Evolutionary conservation across 2,797 vertebrate genomes (phyloP).

Genomic region (Anniella stebbinsi): DNA sequence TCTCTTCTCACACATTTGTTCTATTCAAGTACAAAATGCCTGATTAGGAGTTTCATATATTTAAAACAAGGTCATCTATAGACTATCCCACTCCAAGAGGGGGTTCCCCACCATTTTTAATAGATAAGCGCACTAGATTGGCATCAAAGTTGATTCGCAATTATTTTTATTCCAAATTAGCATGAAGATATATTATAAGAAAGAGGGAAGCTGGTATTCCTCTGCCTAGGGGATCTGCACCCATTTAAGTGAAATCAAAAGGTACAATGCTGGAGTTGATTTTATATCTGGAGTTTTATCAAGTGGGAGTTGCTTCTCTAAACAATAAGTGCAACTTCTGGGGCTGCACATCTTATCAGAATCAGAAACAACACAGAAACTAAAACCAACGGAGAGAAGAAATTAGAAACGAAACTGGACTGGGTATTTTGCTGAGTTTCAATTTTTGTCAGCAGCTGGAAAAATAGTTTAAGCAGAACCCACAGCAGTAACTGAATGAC

Average conservation of each 20-base stretch:
- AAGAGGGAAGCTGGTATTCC: background rate
- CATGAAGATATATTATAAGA: background rate
- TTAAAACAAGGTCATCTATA: too few relatives aligned
- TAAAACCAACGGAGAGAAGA: constrained; percentile 61
- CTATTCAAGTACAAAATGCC: too few relatives aligned
- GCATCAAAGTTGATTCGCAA: too few relatives aligned
- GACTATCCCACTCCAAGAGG: too few relatives aligned
- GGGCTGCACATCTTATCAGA: constrained; percentile 49
- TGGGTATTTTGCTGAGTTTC: constrained; percentile 62
- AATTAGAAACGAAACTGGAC: constrained; percentile 50
- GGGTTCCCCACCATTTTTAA: too few relatives aligned
- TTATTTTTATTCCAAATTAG: background rate
- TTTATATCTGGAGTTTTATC: background rate
- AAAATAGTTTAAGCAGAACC: constrained; percentile 42
- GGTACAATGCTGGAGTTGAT: background rate
- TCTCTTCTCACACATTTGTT: too few relatives aligned
- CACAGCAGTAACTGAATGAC: constrained; percentile 30
- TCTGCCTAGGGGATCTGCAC: background rate
- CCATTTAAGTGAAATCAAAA: constrained; percentile 15
- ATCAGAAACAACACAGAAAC: constrained; percentile 62
- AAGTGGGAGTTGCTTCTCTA: background rate
- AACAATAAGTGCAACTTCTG: constrained; percentile 50
- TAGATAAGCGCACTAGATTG: too few relatives aligned
- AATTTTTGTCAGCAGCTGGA: constrained; percentile 36
- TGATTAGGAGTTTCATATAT: too few relatives aligned